Evolutionary conservation across 2,113 vertebrate species (phyloP).

Genomic region (Silurus glanis): DNA sequence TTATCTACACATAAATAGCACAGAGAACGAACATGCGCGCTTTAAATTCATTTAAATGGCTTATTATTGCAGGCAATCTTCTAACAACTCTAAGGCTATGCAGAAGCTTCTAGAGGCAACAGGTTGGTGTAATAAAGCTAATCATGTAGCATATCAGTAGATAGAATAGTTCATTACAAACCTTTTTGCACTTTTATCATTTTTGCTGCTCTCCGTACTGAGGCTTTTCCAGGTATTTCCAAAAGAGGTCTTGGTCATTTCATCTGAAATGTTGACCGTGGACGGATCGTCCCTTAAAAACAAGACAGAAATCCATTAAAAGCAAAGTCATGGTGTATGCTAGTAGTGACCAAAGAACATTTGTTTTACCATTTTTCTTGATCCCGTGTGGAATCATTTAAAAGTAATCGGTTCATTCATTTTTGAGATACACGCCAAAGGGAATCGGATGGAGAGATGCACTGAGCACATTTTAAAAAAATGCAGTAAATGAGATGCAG

Average conservation of each 20-base stretch:
- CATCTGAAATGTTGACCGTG: constrained; percentile 97
- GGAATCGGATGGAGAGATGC: too few species aligned
- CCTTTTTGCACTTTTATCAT: constrained; percentile 93
- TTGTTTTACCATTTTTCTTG: too few species aligned
- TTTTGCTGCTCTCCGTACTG: constrained; percentile 85
- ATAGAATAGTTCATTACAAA: constrained; percentile 61
- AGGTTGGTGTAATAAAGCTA: not conserved
- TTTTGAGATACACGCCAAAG: too few species aligned
- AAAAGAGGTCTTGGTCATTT: constrained; percentile 95
- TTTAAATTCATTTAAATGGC: not conserved
- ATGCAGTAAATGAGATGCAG: not conserved
- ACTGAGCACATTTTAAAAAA: too few species aligned
- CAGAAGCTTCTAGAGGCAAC: not conserved
- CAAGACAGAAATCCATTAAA: constrained; percentile 36
- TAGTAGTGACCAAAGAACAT: not conserved
- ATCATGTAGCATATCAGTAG: not conserved
- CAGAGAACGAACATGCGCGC: constrained; percentile 15
- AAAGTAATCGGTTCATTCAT: too few species aligned
- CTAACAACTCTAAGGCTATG: not conserved
- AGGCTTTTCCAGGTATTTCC: constrained; percentile 88
- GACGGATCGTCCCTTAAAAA: constrained; percentile 88
- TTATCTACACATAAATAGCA: not conserved
- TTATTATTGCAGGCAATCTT: not conserved
- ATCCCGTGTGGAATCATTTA: too few species aligned
- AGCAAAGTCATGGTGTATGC: too few species aligned